phyloP scores from a whole-genome alignment of 2,888 invertebrate genomes.

The Gastracanthus pulcherrimus region DNA sequence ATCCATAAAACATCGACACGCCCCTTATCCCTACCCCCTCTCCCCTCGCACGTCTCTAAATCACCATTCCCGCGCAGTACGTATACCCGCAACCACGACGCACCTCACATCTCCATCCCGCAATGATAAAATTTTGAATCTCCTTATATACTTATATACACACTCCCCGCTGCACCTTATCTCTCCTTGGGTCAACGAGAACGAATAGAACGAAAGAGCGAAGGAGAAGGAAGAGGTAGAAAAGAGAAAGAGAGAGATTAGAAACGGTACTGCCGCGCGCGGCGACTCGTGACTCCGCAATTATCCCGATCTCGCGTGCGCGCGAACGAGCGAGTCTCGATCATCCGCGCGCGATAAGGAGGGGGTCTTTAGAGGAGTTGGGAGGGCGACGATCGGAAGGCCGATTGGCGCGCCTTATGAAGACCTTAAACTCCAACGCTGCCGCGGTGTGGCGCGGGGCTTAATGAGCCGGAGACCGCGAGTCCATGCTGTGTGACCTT shows the following conservation, averaged over 20 bases:
- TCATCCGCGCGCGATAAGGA: conserved; percentile 31
- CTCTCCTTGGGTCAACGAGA: neutral
- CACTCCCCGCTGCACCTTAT: neutral
- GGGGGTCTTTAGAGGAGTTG: conserved; percentile 11
- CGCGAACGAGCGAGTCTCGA: too few species aligned
- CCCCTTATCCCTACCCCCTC: too few species aligned
- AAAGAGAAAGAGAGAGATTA: conserved; percentile 31
- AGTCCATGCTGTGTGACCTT: too few species aligned
- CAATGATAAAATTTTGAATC: conserved; percentile 1
- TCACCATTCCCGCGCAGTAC: too few species aligned
- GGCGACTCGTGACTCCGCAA: conserved; percentile 43
- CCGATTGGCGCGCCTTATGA: conserved; percentile 19
- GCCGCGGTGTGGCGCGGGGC: neutral
- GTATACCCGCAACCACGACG: neutral
- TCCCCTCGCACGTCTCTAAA: too few species aligned
- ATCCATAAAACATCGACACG: conserved; percentile 39
- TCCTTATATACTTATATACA: neutral
- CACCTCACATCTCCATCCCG: neutral
- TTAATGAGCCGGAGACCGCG: conserved; percentile 16
- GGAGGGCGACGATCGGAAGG: neutral
- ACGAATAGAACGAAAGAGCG: too few species aligned
- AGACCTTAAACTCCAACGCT: conserved; percentile 39
- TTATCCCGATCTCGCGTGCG: conserved; percentile 7
- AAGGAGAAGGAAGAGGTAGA: too few species aligned
- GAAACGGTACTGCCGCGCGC: conserved; percentile 45